phyloP scores from a whole-genome alignment of 2,888 invertebrate species.

The Dynastes hyllus region DNA sequence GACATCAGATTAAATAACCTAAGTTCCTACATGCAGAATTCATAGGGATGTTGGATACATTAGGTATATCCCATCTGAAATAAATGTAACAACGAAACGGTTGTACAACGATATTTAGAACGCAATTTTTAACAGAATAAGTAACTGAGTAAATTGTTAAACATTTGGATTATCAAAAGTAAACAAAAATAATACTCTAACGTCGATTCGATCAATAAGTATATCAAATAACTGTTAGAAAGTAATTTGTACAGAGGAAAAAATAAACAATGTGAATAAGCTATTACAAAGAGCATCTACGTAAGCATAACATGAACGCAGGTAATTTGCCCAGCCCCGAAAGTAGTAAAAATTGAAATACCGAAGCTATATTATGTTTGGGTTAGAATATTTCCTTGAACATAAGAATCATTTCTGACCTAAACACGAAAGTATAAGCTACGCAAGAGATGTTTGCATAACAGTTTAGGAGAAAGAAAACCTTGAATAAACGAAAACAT shows the following conservation, averaged over 20 bases:
- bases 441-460: constrained; percentile 41
- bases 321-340: constrained; percentile 62
- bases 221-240: constrained; percentile 39
- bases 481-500: constrained; percentile 49
- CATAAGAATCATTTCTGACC: neutral
- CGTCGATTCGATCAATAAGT: constrained; percentile 23
- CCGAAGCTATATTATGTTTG: constrained; percentile 8
- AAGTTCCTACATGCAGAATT: no score
- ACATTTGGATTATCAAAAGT: constrained; percentile 26
- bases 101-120: neutral
- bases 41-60: no score
- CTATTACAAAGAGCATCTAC: constrained; percentile 60
- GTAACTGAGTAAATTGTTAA: constrained; percentile 48
- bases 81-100: neutral
- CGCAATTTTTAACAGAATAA: neutral
- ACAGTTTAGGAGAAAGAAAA: constrained; percentile 42
- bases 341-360: constrained; percentile 58
- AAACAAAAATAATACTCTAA: constrained; percentile 34
- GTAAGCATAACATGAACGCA: constrained; percentile 60
- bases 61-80: neutral
- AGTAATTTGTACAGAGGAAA: constrained; percentile 22
- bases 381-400: neutral
- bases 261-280: constrained; percentile 39
- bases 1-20: neutral
- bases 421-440: neutral